Percentiles rank a stretch among this genome's conserved stretches.
Evolutionary conservation across 2,113 vertebrate genomes (phyloP).

Genomic region (Benthochromis sp.): DNA sequence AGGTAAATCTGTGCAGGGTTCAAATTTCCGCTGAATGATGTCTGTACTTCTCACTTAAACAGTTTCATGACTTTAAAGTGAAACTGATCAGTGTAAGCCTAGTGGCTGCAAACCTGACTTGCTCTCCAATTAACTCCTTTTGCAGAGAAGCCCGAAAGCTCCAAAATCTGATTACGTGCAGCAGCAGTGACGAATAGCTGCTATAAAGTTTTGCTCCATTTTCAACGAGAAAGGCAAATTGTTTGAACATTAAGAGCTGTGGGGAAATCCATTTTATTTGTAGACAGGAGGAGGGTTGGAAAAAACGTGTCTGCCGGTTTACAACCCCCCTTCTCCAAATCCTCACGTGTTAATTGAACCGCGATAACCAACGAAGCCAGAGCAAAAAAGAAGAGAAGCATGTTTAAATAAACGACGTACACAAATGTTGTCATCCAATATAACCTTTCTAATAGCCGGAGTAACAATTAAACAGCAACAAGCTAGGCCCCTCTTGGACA

Average conservation of each 20-base stretch:
- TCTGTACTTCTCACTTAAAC: background rate
- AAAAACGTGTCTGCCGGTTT: background rate
- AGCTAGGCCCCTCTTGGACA: constrained; percentile 46
- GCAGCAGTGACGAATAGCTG: background rate
- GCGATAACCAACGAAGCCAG: background rate
- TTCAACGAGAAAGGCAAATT: background rate
- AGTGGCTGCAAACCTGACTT: background rate
- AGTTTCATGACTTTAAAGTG: background rate
- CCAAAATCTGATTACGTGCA: constrained; percentile 11
- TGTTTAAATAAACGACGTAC: background rate
- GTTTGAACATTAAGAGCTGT: background rate
- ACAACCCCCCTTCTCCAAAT: background rate
- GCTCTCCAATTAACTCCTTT: background rate
- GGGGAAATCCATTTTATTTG: background rate
- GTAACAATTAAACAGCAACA: constrained; percentile 38
- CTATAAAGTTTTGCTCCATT: background rate
- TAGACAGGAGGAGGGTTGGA: background rate
- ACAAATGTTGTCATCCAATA: background rate
- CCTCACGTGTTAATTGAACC: constrained; percentile 14
- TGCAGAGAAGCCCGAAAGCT: background rate
- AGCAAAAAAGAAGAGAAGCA: background rate
- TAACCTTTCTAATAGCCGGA: background rate
- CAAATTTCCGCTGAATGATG: background rate
- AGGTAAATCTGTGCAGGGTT: background rate
- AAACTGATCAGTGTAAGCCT: background rate